Percentiles rank a stretch among this genome's conserved stretches.
Conservation (phyloP, 2,888 invertebrate genomes). For the Ommatoiulus sabulosus region DNA sequence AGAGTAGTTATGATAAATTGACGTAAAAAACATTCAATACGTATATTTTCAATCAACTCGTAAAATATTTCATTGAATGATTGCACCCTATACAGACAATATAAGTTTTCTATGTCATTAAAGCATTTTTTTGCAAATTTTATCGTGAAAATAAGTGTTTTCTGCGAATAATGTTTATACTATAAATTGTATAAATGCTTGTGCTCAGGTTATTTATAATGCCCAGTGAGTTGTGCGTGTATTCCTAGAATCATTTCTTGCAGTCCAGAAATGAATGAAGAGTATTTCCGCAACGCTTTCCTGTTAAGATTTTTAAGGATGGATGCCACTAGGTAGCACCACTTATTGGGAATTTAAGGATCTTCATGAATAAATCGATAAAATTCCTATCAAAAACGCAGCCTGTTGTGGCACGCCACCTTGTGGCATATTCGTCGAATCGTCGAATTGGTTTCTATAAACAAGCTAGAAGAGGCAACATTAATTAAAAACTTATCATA, state of each 20-base stretch:
- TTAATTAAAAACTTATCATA: neutral
- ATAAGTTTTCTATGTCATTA: no score
- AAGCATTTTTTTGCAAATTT: no score
- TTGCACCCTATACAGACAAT: no score
- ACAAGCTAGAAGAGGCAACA: neutral
- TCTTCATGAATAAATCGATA: neutral
- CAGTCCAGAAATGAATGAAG: neutral
- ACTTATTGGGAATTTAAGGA: neutral
- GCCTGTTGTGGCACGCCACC: neutral
- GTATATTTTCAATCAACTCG: no score
- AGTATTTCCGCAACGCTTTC: neutral
- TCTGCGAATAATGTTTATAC: no score
- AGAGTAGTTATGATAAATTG: no score
- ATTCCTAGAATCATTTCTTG: neutral
- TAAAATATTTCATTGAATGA: no score
- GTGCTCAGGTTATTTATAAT: no score
- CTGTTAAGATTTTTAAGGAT: neutral
- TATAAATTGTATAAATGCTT: no score
- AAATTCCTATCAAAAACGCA: neutral
- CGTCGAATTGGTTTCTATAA: neutral
- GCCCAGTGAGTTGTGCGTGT: no score
- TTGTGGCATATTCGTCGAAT: neutral
- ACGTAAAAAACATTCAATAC: no score
- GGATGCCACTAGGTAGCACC: neutral
- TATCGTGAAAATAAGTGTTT: no score